Conservation (phyloP, 2,797 vertebrate species). For the Anomalospiza imberbis region DNA sequence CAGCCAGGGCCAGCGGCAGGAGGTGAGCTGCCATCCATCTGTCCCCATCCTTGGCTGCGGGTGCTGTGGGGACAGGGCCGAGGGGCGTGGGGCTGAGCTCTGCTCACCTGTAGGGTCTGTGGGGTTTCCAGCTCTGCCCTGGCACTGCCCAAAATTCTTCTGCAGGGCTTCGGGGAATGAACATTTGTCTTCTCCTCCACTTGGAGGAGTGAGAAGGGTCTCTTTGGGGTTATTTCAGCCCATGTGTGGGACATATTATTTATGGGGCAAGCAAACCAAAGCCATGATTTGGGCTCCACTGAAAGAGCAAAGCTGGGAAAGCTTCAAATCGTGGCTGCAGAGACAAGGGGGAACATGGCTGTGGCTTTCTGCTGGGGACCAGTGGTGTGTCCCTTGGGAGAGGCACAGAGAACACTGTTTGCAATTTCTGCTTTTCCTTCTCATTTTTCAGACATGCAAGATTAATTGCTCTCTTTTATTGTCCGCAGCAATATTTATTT, state of each 20-base stretch:
- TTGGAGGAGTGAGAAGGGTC: neutral
- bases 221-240: neutral
- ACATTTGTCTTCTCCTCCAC: neutral
- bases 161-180: neutral
- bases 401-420: neutral
- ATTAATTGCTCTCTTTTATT: neutral
- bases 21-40: neutral
- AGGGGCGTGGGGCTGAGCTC: neutral
- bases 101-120: accelerated
- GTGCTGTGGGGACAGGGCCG: neutral
- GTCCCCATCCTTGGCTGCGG: neutral
- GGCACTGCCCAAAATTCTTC: accelerated
- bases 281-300: neutral
- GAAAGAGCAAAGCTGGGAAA: neutral
- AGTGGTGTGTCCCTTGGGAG: neutral
- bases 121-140: neutral
- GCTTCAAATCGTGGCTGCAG: neutral
- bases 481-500: neutral
- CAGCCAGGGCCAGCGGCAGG: neutral
- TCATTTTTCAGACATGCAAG: neutral
- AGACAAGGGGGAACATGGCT: neutral
- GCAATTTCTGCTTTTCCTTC: neutral
- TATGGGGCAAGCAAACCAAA: neutral
- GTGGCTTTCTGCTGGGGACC: neutral
- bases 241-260: neutral